Percentiles rank a stretch among this genome's conserved stretches.
These are phyloP conservation scores for Margarornis squamiger DNA, from an alignment of 2,797 vertebrate species.

Conservation along the genomic window DNA sequence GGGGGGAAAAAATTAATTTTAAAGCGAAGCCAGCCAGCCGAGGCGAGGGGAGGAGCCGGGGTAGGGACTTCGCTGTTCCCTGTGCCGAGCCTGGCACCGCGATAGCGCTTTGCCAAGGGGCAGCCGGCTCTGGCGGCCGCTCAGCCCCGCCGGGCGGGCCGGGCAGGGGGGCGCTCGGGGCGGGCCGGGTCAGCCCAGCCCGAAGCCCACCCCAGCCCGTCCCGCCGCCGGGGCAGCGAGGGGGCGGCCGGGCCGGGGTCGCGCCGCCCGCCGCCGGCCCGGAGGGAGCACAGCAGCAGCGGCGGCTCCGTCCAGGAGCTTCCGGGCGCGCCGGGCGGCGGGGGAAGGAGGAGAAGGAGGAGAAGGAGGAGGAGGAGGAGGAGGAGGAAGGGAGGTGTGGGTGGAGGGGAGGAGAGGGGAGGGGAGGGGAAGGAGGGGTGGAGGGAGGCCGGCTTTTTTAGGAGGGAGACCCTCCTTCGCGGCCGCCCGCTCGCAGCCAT, in stretches of 20 bases:
- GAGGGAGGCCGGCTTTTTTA: constrained; percentile 53
- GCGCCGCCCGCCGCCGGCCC: neutral
- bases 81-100: neutral
- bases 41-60: constrained; percentile 38
- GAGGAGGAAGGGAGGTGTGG: neutral
- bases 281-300: neutral
- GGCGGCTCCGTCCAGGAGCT: constrained; percentile 18
- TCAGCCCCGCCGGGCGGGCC: neutral
- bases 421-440: neutral
- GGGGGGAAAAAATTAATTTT: neutral
- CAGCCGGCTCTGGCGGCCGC: neutral
- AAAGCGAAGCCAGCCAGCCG: neutral
- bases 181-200: neutral
- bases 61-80: neutral
- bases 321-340: constrained; percentile 10
- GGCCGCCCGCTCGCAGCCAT: constrained; percentile 71
- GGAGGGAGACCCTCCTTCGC: constrained; percentile 62
- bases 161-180: neutral
- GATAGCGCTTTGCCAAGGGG: constrained; percentile 32
- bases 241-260: neutral
- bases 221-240: neutral
- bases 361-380: neutral
- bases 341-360: neutral
- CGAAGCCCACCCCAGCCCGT: too few relatives aligned
- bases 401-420: neutral